Conservation (phyloP, 2,797 vertebrate genomes). For the Lates japonicus region DNA sequence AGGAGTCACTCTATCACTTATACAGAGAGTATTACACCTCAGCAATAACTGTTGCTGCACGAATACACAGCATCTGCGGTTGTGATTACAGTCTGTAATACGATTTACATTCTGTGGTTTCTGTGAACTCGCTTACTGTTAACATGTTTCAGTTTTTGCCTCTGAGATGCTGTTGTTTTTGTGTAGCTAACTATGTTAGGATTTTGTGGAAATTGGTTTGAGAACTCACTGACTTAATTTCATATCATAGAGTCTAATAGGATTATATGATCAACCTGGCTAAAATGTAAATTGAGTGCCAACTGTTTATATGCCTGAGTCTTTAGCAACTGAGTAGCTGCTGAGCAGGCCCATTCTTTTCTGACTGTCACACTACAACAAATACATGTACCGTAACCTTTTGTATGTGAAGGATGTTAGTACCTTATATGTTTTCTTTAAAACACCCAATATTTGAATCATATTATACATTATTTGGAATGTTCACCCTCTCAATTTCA, state of each 20-base stretch:
- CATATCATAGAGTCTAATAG: constrained; percentile 69
- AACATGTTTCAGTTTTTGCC: constrained; percentile 43
- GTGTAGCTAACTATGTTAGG: constrained; percentile 42
- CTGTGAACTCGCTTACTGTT: constrained; percentile 23
- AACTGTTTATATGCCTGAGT: constrained; percentile 58
- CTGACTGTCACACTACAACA: constrained; percentile 1
- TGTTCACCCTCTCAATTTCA: neutral
- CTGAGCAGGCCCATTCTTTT: constrained; percentile 1
- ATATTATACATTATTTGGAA: neutral
- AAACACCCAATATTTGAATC: neutral
- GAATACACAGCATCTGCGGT: constrained; percentile 12
- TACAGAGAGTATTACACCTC: neutral
- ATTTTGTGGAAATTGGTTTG: constrained; percentile 60
- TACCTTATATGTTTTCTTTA: neutral
- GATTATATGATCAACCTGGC: constrained; percentile 73
- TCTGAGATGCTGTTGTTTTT: constrained; percentile 59
- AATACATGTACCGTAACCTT: neutral
- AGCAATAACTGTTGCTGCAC: neutral
- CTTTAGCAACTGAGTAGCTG: constrained; percentile 22
- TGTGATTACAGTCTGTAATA: neutral
- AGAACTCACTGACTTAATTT: constrained; percentile 64
- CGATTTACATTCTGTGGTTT: neutral
- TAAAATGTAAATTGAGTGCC: constrained; percentile 71
- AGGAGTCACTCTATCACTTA: constrained; percentile 26
- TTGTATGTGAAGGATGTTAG: neutral